Percentiles rank a stretch among this genome's conserved stretches.
Conservation (phyloP, 1,140 invertebrate genomes). For the Subanguina moxae region DNA sequence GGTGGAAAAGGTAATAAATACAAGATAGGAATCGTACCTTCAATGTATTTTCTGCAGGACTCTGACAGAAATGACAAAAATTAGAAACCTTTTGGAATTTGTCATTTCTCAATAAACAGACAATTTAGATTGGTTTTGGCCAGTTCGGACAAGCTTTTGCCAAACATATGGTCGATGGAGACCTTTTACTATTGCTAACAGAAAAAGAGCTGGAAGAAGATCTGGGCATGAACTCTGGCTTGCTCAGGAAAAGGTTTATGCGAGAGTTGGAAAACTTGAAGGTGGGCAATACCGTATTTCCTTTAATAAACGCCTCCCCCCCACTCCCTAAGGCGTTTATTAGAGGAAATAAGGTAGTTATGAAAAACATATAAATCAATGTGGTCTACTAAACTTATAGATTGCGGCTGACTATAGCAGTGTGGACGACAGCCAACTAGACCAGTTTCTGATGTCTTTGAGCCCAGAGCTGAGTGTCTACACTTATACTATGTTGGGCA, state of each 20-base stretch:
- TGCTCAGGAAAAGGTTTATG: slow-evolving; percentile 84
- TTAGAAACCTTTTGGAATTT: too few relatives aligned
- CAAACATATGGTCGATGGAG: slow-evolving; percentile 91
- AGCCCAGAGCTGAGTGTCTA: slow-evolving; percentile 89
- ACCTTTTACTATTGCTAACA: slow-evolving; percentile 84
- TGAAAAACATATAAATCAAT: too few relatives aligned
- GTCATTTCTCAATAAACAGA: too few relatives aligned
- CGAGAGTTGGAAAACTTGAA: slow-evolving; percentile 89
- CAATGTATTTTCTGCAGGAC: not conserved
- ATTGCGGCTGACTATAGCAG: slow-evolving; percentile 88
- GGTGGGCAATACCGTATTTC: slow-evolving; percentile 61
- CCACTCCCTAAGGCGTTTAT: too few relatives aligned
- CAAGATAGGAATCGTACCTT: not conserved
- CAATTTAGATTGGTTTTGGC: slow-evolving; percentile 78
- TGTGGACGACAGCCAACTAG: slow-evolving; percentile 81
- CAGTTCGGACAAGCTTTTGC: slow-evolving; percentile 78
- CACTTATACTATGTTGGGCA: slow-evolving; percentile 90
- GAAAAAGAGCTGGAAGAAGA: slow-evolving; percentile 86
- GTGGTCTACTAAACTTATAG: not conserved
- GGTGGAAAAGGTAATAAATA: slow-evolving; percentile 74
- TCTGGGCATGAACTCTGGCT: slow-evolving; percentile 86
- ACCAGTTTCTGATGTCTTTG: slow-evolving; percentile 80
- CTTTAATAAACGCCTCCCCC: too few relatives aligned
- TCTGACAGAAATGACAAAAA: too few relatives aligned
- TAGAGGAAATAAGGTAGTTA: too few relatives aligned